Conservation (phyloP, 1,140 invertebrate genomes). For the Periplaneta americana region DNA sequence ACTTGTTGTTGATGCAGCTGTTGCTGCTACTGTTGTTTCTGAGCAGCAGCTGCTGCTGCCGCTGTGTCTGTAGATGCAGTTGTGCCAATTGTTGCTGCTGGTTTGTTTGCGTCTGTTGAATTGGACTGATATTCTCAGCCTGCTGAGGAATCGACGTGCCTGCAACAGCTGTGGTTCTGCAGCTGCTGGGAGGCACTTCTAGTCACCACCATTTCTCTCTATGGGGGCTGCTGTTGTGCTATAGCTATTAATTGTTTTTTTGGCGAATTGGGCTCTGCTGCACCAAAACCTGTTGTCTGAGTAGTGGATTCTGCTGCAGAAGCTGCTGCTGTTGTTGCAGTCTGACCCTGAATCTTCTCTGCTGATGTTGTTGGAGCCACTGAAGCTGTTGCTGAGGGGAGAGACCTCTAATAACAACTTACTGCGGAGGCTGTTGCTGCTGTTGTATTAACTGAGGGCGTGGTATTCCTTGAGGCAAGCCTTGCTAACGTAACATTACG, state of each 20-base stretch:
- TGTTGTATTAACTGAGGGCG: neutral
- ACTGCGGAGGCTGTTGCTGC: constrained; percentile 5
- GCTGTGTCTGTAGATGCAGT: constrained; percentile 37
- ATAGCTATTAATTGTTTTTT: neutral
- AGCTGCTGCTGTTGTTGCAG: too few relatives aligned
- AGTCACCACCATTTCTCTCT: constrained; percentile 43
- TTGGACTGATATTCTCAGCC: constrained; percentile 19
- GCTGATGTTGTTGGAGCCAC: constrained; percentile 47
- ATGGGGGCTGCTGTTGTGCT: too few relatives aligned
- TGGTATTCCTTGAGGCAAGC: neutral
- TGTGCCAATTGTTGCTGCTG: constrained; percentile 5
- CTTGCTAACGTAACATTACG: too few relatives aligned
- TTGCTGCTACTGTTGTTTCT: constrained; percentile 31
- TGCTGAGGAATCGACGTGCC: constrained; percentile 14
- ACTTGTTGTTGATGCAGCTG: constrained; percentile 32
- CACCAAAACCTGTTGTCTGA: constrained; percentile 24
- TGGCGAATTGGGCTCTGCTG: neutral
- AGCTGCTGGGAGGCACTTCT: constrained; percentile 28
- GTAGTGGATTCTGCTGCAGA: constrained; percentile 33
- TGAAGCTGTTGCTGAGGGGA: constrained; percentile 59
- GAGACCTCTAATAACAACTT: constrained; percentile 38
- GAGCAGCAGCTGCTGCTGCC: too few relatives aligned
- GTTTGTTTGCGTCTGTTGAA: constrained; percentile 31
- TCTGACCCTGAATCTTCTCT: constrained; percentile 15
- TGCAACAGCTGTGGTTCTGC: constrained; percentile 26